Evolutionary conservation across 2,113 vertebrate genomes (phyloP), one percentile per base, ranked within the genome.

Genomic region (Dipodomys ordii): DNA sequence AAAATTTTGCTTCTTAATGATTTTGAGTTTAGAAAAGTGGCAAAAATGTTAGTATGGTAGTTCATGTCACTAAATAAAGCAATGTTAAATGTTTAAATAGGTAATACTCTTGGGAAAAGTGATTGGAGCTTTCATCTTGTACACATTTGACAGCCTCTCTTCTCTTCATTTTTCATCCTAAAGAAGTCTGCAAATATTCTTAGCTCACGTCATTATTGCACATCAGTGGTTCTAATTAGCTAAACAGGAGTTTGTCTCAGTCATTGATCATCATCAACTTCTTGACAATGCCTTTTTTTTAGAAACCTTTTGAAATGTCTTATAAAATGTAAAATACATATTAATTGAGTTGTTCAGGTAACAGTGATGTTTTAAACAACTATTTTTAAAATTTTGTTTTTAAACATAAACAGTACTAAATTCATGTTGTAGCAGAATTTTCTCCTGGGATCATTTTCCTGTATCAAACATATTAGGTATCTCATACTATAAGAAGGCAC

Each of bases 221-320:
- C 98, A 98, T 98, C 98, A 98, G 98, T 98, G 98, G 96, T 98
- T 98, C 98, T 98, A 98, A 98, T 99, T 98, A 99, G 98, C 98
- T 98, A 98, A 98, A 98, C 98, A 98, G 97, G 97, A 98, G 96
- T 98, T 98, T 98, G 97, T 98, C 97, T 98, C 97, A 97, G 98
- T 98, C 98, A 98, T 98, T 98, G 98, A 99, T 98, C 98, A 98
- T 98, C 98, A 98, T 98, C 98, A 98, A 18, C 97, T 98, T 97
- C 98, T 97, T 98, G 98, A 98, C 98, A 98, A 97, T 98, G 93
- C 92, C 76, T 98, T 97, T 96, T 93, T 97, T 96, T 87, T 95
- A 85, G 69, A 95, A 93, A 23, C 71, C 92, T 90, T 97, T 62
- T 81, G 87, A 93, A 82, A 78, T 93, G 74, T 92, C 64, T 97